Base-by-base conservation (phyloP, 2,797 vertebrate species). In the Triplophysa bombifrons region DNA sequence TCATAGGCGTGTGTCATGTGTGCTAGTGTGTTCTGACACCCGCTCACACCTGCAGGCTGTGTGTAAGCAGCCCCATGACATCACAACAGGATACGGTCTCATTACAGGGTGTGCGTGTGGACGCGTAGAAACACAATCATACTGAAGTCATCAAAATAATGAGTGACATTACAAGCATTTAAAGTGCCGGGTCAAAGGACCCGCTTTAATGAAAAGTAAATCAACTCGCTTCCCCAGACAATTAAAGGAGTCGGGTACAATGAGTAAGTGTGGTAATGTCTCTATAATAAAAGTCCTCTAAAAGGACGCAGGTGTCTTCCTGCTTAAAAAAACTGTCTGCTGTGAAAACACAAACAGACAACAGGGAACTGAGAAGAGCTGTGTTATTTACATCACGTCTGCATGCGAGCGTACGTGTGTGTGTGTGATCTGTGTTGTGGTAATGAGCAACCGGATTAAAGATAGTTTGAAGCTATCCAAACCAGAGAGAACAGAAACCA, bases 91-190 rank as follows among this genome's bases (percentile, higher is more conserved):
- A 66, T n/a, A 76, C 8, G 14, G 63, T 67, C 55, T 68, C 56
- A 41, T 68, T 53, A 64, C 14, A 68, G 41, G 8, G 73, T 22
- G 61, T 58, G 58, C 17, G 30, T 50, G 48, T 9, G 19, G 10
- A n/a, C 11, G 41, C 20, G 46, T 80, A 66, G 75, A 82, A 82
- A 76, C 27, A n/a, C 30, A 77, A 53, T 56, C 67, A 80, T 61
- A 34, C 46, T 65, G 74, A 80, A 82, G 83, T 78, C 80, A 73
- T 72, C 76, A 76, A 76, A 72, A 68, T 80, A 80, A 82, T 80
- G 66, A 80, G 50, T 44, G 65, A 79, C 77, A 79, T 79, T 79
- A 79, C 13, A 25, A 34, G 22, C 22, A 9, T 72, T 61, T 72
- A 72, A 72, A 66, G 70, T 20, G 67, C 70, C 1, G 17, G 61